Conservation (phyloP, 2,888 invertebrate species). For the Fragum fragum region DNA sequence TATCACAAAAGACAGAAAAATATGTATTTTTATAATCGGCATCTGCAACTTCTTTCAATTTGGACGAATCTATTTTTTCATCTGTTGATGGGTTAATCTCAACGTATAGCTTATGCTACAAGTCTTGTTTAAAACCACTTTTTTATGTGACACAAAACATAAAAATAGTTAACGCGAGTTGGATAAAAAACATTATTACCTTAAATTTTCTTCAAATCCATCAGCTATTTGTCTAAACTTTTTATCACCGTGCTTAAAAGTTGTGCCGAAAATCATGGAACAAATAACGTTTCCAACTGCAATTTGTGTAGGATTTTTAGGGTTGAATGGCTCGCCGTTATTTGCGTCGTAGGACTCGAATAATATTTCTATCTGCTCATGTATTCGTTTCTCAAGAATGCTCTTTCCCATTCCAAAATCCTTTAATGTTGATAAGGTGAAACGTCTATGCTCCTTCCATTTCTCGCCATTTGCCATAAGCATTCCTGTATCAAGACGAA, state of each 20-base stretch:
- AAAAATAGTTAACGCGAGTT: no score
- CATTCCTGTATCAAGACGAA: background rate
- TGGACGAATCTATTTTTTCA: no score
- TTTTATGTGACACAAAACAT: no score
- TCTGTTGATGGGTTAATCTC: no score
- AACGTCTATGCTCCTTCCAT: conserved; percentile 69
- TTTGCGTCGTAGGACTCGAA: conserved; percentile 37
- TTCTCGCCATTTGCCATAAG: conserved; percentile 26
- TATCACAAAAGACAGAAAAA: no score
- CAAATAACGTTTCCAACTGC: conserved; percentile 49
- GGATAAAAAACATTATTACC: conserved; percentile 18
- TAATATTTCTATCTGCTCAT: conserved; percentile 45
- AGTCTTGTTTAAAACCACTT: no score
- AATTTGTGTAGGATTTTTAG: conserved; percentile 28
- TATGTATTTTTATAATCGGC: no score
- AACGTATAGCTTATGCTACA: no score
- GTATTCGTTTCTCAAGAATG: conserved; percentile 55
- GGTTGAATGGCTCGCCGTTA: conserved; percentile 43
- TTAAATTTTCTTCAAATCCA: conserved; percentile 50
- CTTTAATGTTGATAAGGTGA: conserved; percentile 60
- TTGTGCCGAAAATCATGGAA: conserved; percentile 52
- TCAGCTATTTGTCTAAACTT: conserved; percentile 44
- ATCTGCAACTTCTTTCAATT: no score
- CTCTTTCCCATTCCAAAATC: conserved; percentile 66
- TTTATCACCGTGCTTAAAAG: conserved; percentile 56